Base-by-base conservation (phyloP, 2,888 invertebrate species). In the Dolichomitus sp. region DNA sequence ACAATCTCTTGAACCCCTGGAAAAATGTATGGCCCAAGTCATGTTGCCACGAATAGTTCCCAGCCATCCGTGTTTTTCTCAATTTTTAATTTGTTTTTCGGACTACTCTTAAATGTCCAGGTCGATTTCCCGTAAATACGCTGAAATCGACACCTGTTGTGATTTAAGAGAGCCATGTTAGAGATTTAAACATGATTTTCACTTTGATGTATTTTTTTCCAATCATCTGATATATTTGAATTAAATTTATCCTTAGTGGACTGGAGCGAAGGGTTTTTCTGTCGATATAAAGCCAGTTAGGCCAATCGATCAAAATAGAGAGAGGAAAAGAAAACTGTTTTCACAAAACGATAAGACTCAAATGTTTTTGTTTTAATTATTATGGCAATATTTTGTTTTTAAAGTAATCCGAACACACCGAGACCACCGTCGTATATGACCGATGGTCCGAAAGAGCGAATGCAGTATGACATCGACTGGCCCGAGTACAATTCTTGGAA, bases 381-480 rank as follows among this genome's bases (percentile, higher is more conserved):
- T 80, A 57, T 52, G 45, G 45, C 52, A 52, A 66, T 52, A 57
- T 81, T 23, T 27, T 54, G 54, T 54, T 54, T 14, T 23, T 5
- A 9, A 92, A 97, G 98, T 37, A 97, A 97, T 89, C 98, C 97
- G 0, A 97, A 97, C 87, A 95, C 96, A 11, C 97, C 97, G 11
- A 95, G 96, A 91, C 95, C 95, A 76, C 95, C 95, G 78, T 95
- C 95, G 81, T 97, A 96, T 89, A 93, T 95, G 81, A 96, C 96
- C 48, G 94, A 96, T 33, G 95, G 96, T 84, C 95, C 95, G 48
- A 94, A 95, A 69, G 96, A 97, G 76, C 97, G 97, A 96, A 94
- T 94, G 81, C 95, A 95, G 83, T 96, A 96, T 90, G 96, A 97
- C 80, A 94, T 96, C 14, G 96, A 97, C 82, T 99, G 99, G 99